Evolutionary conservation across 2,888 invertebrate genomes (phyloP), one percentile per base, ranked within the genome.

Genomic region (Drosophila barbarae): DNA sequence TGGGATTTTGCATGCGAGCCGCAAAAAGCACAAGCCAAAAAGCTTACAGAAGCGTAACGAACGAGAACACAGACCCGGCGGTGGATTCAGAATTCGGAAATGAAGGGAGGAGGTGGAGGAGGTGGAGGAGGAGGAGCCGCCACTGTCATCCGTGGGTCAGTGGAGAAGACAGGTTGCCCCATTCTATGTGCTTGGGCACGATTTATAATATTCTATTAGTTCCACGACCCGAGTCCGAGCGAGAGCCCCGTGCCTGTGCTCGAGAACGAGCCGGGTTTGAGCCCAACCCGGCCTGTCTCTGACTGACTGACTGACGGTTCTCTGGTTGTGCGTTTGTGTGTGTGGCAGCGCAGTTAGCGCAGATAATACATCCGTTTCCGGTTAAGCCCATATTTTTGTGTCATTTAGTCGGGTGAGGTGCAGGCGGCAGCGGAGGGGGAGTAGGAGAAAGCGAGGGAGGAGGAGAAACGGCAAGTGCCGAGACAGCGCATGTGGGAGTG

Each of bases 341-440:
- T 63, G 74, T 64, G 70, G 63, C 84, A 81, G 86, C 85, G 82
- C 87, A 89, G 89, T 89, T 89, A 88, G 89, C 89, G 89, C 89
- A 89, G 89, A 89, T 89, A 89, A 89, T 89, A 88, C 88, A 88
- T 89, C 89, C 89, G 89, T 88, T 89, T 89, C 89, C 89, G 89
- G 89, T 89, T 89, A 88, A 88, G 88, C 89, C 89, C 89, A 89
- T 87, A 85, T 88, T 89, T 86, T 84, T 84, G 84, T 85, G 84
- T 80, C 87, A 85, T 87, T 84, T 85, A 76, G 72, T 63, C 58
- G 68, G 63, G 42, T 3, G 26, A 42, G 42, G 26, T 42, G 42
- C 42, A 42, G 26, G 55, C 26, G 15, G 28, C 12, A 58, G 26
- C 13, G 49, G 44, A 18, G 42, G 55, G 52, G 30, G 44, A 23